phyloP scores from a whole-genome alignment of 1,140 invertebrate species.

The Tachypleus tridentatus region DNA sequence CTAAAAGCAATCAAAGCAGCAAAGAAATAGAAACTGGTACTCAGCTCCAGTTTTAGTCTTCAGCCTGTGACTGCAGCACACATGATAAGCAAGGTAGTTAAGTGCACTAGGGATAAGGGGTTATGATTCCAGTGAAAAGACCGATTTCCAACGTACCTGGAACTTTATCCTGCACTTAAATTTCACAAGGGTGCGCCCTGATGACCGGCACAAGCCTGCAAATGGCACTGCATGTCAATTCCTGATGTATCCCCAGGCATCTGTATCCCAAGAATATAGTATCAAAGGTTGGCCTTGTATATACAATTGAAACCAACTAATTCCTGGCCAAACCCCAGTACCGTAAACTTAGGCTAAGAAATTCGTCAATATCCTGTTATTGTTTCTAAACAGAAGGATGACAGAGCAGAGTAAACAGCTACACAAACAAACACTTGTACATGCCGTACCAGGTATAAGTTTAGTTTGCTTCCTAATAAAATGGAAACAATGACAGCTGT shows the following conservation, averaged over 20 bases:
- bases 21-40: background rate
- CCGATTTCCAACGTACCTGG: background rate
- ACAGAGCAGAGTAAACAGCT: too few relatives aligned
- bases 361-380: too few relatives aligned
- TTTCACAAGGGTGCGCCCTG: constrained; percentile 7
- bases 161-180: background rate
- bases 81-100: background rate
- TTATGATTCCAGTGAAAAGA: background rate
- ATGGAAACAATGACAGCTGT: too few relatives aligned
- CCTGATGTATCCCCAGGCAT: background rate
- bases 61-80: background rate
- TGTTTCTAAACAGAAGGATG: too few relatives aligned
- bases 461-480: too few relatives aligned
- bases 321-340: too few relatives aligned
- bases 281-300: too few relatives aligned
- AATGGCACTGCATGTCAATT: constrained; percentile 8
- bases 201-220: constrained; percentile 7
- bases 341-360: too few relatives aligned
- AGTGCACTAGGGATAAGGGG: background rate
- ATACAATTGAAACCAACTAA: too few relatives aligned
- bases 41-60: constrained; percentile 3
- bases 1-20: too few relatives aligned
- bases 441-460: too few relatives aligned
- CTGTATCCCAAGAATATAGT: background rate
- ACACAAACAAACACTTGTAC: too few relatives aligned